Evolutionary conservation across 2,113 vertebrate species (phyloP).

Genomic region (Paramisgurnus dabryanus): DNA sequence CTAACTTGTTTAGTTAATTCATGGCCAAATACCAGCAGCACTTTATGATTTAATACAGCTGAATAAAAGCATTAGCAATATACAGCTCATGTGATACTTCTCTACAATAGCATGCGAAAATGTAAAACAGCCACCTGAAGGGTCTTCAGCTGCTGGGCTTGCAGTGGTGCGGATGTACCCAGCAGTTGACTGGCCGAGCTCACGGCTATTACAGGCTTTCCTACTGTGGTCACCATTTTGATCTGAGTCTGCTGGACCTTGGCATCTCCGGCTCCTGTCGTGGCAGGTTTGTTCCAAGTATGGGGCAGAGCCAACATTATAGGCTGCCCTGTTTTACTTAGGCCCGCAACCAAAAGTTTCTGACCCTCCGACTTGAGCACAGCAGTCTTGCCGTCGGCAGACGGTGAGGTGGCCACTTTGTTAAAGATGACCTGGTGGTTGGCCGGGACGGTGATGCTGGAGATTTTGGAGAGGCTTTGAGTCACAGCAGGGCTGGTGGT

Average conservation of each 20-base stretch:
- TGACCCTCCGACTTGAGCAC: slow-evolving; percentile 91
- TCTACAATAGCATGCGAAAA: background rate
- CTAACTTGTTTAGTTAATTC: too few species aligned
- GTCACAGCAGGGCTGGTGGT: slow-evolving; percentile 67
- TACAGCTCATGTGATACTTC: too few species aligned
- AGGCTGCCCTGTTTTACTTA: slow-evolving; percentile 90
- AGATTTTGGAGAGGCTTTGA: slow-evolving; percentile 82
- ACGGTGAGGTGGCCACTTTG: slow-evolving; percentile 81
- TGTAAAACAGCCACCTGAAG: slow-evolving; percentile 80
- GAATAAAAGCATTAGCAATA: too few species aligned
- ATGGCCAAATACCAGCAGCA: too few species aligned
- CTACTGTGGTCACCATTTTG: slow-evolving; percentile 91
- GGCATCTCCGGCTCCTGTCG: slow-evolving; percentile 73
- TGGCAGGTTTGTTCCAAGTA: slow-evolving; percentile 76
- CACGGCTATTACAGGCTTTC: slow-evolving; percentile 83
- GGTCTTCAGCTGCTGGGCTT: slow-evolving; percentile 92
- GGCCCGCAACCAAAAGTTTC: slow-evolving; percentile 89
- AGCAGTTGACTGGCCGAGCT: slow-evolving; percentile 81
- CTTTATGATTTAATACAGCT: too few species aligned
- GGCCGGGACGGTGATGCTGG: slow-evolving; percentile 83
- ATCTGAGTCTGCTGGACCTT: slow-evolving; percentile 86
- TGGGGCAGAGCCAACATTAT: slow-evolving; percentile 90
- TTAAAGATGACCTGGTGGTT: slow-evolving; percentile 95
- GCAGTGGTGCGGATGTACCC: slow-evolving; percentile 78
- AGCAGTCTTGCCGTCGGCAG: slow-evolving; percentile 79